Evolutionary conservation across 2,888 invertebrate species (phyloP).

Genomic region (Cancer borealis): DNA sequence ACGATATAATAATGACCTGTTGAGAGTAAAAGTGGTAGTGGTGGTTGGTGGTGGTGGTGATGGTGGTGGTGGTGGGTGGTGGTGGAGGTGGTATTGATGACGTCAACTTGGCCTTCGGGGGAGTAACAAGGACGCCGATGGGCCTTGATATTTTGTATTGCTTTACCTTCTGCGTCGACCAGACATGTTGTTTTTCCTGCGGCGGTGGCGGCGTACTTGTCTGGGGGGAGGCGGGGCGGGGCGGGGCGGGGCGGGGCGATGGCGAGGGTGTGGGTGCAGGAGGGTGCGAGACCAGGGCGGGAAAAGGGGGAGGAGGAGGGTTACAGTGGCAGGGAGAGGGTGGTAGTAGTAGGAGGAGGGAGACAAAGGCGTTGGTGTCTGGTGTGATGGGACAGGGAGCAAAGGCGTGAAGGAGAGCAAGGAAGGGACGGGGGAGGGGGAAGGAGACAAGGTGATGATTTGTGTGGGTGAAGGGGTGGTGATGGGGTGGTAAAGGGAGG

Average conservation of each 20-base stretch:
- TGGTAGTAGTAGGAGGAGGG: background rate
- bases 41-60: background rate
- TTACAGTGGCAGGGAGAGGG: background rate
- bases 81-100: background rate
- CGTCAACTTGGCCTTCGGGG: conserved; percentile 9
- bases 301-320: background rate
- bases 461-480: background rate
- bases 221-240: background rate
- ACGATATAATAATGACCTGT: background rate
- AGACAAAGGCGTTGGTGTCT: background rate
- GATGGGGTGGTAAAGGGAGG: background rate
- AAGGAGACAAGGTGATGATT: background rate
- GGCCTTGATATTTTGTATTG: conserved; percentile 33
- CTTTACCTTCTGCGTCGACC: background rate
- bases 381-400: background rate
- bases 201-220: background rate
- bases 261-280: background rate
- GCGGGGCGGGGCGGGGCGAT: background rate
- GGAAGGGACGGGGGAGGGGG: background rate
- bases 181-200: background rate
- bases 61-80: background rate
- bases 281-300: background rate
- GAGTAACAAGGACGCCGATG: background rate
- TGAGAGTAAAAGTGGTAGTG: background rate
- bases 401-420: background rate